phyloP scores from a whole-genome alignment of 1,140 invertebrate species.

The Prorops nasuta region DNA sequence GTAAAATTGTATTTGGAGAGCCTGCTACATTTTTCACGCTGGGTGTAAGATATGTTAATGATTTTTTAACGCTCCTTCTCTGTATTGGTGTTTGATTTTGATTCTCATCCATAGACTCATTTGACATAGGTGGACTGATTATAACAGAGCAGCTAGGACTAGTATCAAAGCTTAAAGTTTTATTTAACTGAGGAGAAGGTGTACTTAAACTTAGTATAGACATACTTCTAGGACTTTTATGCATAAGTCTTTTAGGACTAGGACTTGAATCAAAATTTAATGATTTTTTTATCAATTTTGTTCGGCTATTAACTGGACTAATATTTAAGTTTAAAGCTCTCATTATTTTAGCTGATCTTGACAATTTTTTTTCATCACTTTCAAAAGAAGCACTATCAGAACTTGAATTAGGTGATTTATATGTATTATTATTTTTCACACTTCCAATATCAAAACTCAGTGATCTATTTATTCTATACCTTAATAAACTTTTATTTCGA shows the following conservation, averaged over 20 bases:
- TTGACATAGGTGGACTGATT: constrained; percentile 19
- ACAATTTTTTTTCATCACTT: constrained; percentile 23
- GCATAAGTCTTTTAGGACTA: constrained; percentile 29
- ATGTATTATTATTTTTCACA: constrained; percentile 15
- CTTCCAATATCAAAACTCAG: constrained; percentile 35
- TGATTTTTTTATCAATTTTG: constrained; percentile 40
- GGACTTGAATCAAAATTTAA: constrained; percentile 40
- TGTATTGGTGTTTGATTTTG: constrained; percentile 45
- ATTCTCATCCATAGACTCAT: constrained; percentile 45
- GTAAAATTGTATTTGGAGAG: constrained; percentile 8
- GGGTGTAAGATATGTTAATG: constrained; percentile 29
- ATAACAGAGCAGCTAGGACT: constrained; percentile 29
- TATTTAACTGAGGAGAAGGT: constrained; percentile 24
- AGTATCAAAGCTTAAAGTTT: constrained; percentile 30
- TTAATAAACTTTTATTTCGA: constrained; percentile 22
- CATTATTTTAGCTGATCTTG: constrained; percentile 47
- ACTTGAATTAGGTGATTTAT: constrained; percentile 26
- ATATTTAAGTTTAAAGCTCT: constrained; percentile 36
- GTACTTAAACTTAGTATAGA: constrained; percentile 24
- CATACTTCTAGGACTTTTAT: constrained; percentile 8
- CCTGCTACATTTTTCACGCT: constrained; percentile 15
- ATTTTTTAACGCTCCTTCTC: constrained; percentile 29
- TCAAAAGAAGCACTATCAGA: constrained; percentile 11
- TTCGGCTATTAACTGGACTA: constrained; percentile 22
- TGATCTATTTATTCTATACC: constrained; percentile 35